Conservation (phyloP, 1,140 invertebrate genomes). For the Aphelinus certus region DNA sequence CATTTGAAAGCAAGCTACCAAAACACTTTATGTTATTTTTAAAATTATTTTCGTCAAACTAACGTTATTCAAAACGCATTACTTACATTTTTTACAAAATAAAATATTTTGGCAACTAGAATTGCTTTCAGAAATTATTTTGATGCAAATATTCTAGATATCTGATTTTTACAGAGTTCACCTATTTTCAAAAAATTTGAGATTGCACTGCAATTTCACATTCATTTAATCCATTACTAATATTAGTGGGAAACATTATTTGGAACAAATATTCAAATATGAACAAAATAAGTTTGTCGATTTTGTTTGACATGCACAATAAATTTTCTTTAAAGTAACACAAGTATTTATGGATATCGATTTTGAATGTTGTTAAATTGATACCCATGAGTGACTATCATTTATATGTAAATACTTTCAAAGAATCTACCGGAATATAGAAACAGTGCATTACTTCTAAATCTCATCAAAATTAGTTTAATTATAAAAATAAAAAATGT, state of each 20-base stretch:
- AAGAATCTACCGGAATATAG: too few relatives aligned
- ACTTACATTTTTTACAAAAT: constrained; percentile 29
- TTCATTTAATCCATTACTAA: constrained; percentile 11
- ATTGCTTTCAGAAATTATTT: constrained; percentile 1
- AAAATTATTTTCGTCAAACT: constrained; percentile 1
- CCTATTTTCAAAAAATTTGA: constrained; percentile 16
- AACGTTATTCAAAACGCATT: constrained; percentile 16
- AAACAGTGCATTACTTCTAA: too few relatives aligned
- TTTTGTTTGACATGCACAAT: too few relatives aligned
- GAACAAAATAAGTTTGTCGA: too few relatives aligned
- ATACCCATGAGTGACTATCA: too few relatives aligned
- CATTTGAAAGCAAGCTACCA: neutral
- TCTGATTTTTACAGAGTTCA: constrained; percentile 15
- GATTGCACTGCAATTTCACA: constrained; percentile 11
- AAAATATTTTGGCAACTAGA: constrained; percentile 26
- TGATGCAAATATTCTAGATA: neutral
- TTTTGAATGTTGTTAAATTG: too few relatives aligned
- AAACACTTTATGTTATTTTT: constrained; percentile 27
- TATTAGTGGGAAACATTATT: constrained; percentile 8
- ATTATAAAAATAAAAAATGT: too few relatives aligned
- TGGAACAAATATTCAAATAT: neutral
- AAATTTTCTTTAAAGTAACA: too few relatives aligned
- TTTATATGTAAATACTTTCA: too few relatives aligned
- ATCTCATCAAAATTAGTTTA: too few relatives aligned
- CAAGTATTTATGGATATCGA: too few relatives aligned